Evolutionary conservation across 2,113 vertebrate species (phyloP).

Genomic region (Brachypodius melanocephalos): DNA sequence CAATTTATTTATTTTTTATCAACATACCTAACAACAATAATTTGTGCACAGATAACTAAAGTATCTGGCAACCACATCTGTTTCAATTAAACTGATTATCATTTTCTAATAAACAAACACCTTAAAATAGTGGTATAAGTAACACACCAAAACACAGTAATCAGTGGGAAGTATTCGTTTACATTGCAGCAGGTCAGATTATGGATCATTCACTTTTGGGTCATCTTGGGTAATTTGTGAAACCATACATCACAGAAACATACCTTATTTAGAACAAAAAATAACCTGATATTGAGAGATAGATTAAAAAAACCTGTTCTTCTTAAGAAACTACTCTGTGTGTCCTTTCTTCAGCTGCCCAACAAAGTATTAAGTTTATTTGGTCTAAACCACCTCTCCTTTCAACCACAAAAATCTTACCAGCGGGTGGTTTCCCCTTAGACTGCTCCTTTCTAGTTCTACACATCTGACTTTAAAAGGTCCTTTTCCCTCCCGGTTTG

Average conservation of each 20-base stretch:
- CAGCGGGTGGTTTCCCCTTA: neutral
- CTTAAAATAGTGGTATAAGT: neutral
- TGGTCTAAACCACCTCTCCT: neutral
- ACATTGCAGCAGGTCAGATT: neutral
- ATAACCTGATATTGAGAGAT: neutral
- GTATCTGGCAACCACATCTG: neutral
- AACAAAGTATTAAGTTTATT: neutral
- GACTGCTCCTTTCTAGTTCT: neutral
- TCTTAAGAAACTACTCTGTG: neutral
- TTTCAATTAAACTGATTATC: constrained; percentile 13
- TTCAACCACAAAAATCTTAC: neutral
- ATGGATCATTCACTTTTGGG: neutral
- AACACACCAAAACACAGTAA: neutral
- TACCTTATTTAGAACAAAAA: neutral
- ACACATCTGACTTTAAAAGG: neutral
- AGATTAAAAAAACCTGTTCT: neutral
- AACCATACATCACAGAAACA: neutral
- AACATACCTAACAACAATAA: neutral
- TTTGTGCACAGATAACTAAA: neutral
- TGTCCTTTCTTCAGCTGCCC: neutral
- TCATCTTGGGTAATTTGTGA: neutral
- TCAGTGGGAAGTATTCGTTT: neutral
- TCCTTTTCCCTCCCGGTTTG: neutral
- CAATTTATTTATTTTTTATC: neutral
- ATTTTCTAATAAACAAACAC: neutral